Base-by-base conservation (phyloP, 1,140 invertebrate genomes). In the Drosophila miranda region DNA sequence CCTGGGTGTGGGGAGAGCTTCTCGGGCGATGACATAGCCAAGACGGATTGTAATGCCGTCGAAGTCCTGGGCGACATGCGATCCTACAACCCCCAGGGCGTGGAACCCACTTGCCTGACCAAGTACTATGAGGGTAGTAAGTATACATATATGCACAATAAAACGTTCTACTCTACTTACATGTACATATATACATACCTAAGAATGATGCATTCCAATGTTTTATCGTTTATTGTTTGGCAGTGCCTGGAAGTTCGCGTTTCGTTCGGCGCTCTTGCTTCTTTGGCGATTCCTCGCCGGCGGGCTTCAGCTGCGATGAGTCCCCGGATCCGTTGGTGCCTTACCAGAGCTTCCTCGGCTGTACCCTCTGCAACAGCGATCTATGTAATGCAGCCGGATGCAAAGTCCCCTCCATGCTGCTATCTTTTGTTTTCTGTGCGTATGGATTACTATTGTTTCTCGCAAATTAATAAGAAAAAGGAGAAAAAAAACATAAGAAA, bases 231-330 rank as follows among this genome's bases (percentile, higher is more conserved):
- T 5, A 26, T 62, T 16, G 11, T 11, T 48, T 19, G 7, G 2
- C 52, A 87, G 81, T 13, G 11, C 9, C 49, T 28, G 74, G 56
- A 41, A 58, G 82, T 30, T 9, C 53, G 6, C 30, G 59, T 6
- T 90, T 90, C 16, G 71, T 90, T 43, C 75, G 88, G 14, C 88
- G 88, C 6, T 74, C 68, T 21, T 90, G 88, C 19, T 83, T 73
- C 9, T 90, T 63, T 49, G 80, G 75, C 0, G 83, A 90, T 46
- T 58, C 80, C 21, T 55, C 73, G 13, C 60, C 63, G 16, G 46
- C 51, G 8, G 49, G 19, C 9, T 46, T 82, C 14, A 60, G 60
- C 3, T 90, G 88, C 45, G 70, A 87, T 49, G 72, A 84, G 7
- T 45, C 46, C 0, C 74, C 73, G 14, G 88, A 90, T 82, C 69